Conservation (phyloP, 1,140 invertebrate species). For the Lepidurus apus region DNA sequence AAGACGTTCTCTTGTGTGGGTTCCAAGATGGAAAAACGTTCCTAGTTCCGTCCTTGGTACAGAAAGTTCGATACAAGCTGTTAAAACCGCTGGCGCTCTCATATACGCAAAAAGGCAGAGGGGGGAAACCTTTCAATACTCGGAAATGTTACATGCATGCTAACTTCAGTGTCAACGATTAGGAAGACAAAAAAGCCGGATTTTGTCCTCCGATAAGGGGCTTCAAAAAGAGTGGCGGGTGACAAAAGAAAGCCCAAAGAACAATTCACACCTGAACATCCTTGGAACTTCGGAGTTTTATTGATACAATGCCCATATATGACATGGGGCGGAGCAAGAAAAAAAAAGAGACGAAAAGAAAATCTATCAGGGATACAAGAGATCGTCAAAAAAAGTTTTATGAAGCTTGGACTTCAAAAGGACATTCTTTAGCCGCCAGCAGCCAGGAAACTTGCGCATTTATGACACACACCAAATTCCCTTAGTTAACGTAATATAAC, state of each 20-base stretch:
- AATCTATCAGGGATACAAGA: neutral
- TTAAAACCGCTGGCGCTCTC: neutral
- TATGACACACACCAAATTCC: neutral
- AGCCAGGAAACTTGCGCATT: neutral
- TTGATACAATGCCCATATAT: conserved; percentile 22
- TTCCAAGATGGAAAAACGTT: neutral
- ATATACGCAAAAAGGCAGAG: neutral
- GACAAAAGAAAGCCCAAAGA: neutral
- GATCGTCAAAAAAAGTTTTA: neutral
- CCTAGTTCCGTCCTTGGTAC: neutral
- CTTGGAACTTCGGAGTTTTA: neutral
- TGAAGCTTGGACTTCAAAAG: neutral
- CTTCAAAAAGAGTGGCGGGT: neutral
- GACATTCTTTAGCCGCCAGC: neutral
- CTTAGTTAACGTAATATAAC: conserved; percentile 5
- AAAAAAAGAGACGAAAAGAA: neutral
- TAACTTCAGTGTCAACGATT: neutral
- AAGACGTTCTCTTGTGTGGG: neutral
- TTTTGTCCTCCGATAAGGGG: neutral
- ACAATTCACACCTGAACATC: neutral
- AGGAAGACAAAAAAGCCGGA: neutral
- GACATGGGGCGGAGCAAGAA: neutral
- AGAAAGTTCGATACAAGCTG: neutral
- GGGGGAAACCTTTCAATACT: neutral
- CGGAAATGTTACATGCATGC: neutral